These are phyloP conservation scores for Pammene aurita DNA, from an alignment of 2,888 invertebrate species.

Conservation along the genomic window DNA sequence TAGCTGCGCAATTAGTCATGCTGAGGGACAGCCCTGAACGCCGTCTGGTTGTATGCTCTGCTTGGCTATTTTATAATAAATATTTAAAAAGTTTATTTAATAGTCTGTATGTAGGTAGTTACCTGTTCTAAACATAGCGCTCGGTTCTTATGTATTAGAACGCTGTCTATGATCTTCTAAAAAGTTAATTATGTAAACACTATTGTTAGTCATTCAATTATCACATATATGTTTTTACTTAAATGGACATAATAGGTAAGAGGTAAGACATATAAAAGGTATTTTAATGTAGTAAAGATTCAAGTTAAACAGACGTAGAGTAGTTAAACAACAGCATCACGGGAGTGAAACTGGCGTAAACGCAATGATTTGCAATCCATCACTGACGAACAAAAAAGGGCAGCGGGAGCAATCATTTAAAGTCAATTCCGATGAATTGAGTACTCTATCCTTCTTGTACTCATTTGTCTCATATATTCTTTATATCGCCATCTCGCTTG, in stretches of 20 bases:
- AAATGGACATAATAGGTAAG: too few species aligned
- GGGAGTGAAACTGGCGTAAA: constrained; percentile 57
- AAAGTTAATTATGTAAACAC: too few species aligned
- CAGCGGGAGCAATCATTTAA: constrained; percentile 76
- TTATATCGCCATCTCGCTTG: constrained; percentile 53
- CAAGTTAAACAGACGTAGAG: constrained; percentile 41
- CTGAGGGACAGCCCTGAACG: constrained; percentile 51
- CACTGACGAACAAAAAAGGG: constrained; percentile 74
- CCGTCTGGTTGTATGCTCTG: constrained; percentile 52
- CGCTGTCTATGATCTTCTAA: too few species aligned
- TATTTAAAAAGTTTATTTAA: background rate
- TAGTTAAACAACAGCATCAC: constrained; percentile 42
- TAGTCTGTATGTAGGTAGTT: too few species aligned
- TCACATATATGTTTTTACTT: too few species aligned
- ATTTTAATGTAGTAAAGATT: background rate
- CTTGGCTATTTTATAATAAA: constrained; percentile 39
- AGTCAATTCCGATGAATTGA: constrained; percentile 79
- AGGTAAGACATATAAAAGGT: background rate
- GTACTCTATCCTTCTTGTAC: constrained; percentile 55
- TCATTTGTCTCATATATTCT: constrained; percentile 46
- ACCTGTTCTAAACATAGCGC: too few species aligned
- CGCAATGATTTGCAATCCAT: constrained; percentile 77
- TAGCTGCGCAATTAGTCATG: constrained; percentile 81
- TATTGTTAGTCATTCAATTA: too few species aligned
- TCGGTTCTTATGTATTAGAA: too few species aligned